Evolutionary conservation across 2,797 vertebrate genomes (phyloP), one percentile per base, ranked within the genome.

Genomic region (Ctenosaura bakeri): DNA sequence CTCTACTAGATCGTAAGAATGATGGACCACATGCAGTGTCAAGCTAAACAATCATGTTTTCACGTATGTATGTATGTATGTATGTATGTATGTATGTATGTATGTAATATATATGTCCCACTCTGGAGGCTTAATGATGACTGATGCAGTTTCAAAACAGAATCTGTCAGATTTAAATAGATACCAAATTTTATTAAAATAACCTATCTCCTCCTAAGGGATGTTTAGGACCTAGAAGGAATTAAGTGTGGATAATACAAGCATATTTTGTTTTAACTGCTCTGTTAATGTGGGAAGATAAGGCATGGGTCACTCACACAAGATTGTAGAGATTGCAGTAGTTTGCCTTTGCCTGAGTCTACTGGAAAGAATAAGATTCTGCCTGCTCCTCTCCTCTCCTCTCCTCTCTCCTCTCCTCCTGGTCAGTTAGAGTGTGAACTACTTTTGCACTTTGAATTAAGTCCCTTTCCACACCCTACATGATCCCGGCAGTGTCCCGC

Each of bases 1-100:
- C 93, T 94, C 89, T 88, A 85, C 62, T 66, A 88, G 71, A 80
- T 94, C 54, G 78, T 79, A 32, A 85, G 77, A 93, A 91, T 64
- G 91, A 92, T 74, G 52, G 86, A n/a, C 8, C 76, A 91, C 69
- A 81, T 86, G 52, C 64, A 89, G 14, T 85, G 87, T 35, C 91
- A 88, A 87, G 64, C 73, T 86, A 88, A 90, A 93, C 54, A 87
- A 50, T 18, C 12, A 69, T 32, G 24, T 32, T 69, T 69, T 69
- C 66, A 29, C 62, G 14, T 78, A 4, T 2, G 9, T 74, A 76
- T 29, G 7, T 84, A 78, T 56, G 46, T 46, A 46, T 46, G 42
- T 46, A 46, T 46, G 42, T 46, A 46, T 46, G 42, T 84, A 78
- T 56, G 46, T 46, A 46, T 46, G 42, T 46, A 46, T 46, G 42